phyloP scores from a whole-genome alignment of 2,888 invertebrate genomes.

The Fissipunctia ypsillon region DNA sequence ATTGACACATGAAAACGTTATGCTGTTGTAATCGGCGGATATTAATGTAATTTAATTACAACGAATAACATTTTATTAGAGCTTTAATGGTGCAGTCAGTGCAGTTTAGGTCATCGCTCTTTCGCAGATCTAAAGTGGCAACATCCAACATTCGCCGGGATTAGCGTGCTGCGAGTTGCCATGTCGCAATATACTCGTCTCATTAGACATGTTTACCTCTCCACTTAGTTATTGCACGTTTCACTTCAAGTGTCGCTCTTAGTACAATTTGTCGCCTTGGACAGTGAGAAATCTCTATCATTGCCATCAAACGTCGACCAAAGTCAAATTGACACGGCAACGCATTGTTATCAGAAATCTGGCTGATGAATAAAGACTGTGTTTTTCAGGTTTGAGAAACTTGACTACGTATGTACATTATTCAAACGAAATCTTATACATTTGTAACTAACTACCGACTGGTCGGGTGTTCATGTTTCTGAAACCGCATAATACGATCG shows the following conservation, averaged over 20 bases:
- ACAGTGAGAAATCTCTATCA: constrained; percentile 65
- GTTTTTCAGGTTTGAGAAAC: constrained; percentile 24
- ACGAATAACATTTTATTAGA: constrained; percentile 34
- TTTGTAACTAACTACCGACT: constrained; percentile 3
- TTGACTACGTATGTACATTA: neutral
- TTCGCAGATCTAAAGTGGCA: constrained; percentile 55
- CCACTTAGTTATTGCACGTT: constrained; percentile 54
- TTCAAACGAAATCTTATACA: constrained; percentile 11
- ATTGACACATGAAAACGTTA: constrained; percentile 18
- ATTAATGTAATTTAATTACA: constrained; percentile 41
- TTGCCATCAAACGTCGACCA: constrained; percentile 59
- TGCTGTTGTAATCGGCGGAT: constrained; percentile 29
- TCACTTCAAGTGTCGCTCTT: constrained; percentile 47
- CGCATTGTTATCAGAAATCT: constrained; percentile 48
- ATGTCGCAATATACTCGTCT: constrained; percentile 67
- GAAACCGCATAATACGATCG: constrained; percentile 35
- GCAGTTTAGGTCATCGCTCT: constrained; percentile 37
- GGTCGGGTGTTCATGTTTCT: constrained; percentile 22
- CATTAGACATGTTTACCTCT: constrained; percentile 67
- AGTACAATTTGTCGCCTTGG: constrained; percentile 65
- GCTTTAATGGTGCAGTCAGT: constrained; percentile 18
- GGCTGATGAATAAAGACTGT: constrained; percentile 7
- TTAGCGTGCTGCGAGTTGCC: constrained; percentile 53
- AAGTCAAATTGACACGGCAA: constrained; percentile 58
- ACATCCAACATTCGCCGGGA: constrained; percentile 63